A percentile compares a stretch with the other conserved stretches of the same genome.
phyloP scores from a whole-genome alignment of 2,797 vertebrate species.

The Myotis myotis region DNA sequence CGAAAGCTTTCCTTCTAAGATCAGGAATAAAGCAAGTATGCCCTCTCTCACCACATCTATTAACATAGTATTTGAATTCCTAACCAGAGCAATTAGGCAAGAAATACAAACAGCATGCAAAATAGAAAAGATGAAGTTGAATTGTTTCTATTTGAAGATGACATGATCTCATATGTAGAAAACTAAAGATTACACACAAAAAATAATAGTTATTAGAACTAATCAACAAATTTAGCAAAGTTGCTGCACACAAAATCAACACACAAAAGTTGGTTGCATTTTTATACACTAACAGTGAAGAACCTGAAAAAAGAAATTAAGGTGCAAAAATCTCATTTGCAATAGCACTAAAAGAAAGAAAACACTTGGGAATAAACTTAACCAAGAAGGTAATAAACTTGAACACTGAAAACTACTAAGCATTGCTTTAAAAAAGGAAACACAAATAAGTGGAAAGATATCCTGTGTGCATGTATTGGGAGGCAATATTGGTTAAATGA shows the following conservation, averaged over 20 bases:
- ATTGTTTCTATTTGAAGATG: not conserved
- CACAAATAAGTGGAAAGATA: not conserved
- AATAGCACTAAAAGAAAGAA: not conserved
- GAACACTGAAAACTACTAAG: not conserved
- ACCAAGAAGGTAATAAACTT: not conserved
- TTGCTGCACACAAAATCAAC: not conserved
- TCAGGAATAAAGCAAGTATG: not conserved
- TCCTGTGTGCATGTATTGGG: not conserved
- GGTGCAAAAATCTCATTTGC: not conserved
- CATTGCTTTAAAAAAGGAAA: not conserved
- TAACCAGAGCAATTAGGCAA: not conserved
- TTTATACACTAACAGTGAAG: not conserved
- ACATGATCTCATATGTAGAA: not conserved
- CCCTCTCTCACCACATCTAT: not conserved
- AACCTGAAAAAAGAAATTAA: not conserved
- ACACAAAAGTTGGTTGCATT: not conserved
- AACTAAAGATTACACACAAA: not conserved
- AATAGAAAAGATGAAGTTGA: not conserved
- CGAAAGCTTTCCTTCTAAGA: not conserved
- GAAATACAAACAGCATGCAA: not conserved
- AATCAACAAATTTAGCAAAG: not conserved
- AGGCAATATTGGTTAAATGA: not conserved
- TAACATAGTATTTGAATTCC: not conserved
- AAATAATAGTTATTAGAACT: not conserved
- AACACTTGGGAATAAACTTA: not conserved